Percentiles rank a stretch among this genome's conserved stretches.
Conservation (phyloP, 2,797 vertebrate genomes). For the Protosalanx chinensis region DNA sequence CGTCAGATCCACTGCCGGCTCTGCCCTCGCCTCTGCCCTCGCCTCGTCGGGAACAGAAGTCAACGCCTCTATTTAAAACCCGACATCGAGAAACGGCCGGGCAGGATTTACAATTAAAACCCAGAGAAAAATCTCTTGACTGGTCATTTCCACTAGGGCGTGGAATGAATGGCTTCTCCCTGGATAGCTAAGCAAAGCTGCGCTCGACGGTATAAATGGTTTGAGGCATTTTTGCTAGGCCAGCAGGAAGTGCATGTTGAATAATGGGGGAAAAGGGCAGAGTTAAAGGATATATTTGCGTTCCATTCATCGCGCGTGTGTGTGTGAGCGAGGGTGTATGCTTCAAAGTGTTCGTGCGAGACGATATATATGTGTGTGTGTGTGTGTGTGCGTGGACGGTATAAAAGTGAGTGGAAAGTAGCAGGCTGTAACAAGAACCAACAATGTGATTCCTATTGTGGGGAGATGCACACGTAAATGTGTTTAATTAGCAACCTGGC, state of each 20-base stretch:
- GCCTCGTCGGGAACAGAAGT: no score
- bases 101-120: neutral
- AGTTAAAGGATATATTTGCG: neutral
- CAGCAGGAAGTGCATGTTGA: slow-evolving; percentile 31
- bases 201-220: slow-evolving; percentile 44
- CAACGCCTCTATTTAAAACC: no score
- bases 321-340: neutral
- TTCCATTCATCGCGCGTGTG: neutral
- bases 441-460: slow-evolving; percentile 54
- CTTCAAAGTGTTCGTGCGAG: slow-evolving; percentile 1
- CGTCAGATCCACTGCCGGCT: no score
- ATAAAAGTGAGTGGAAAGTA: slow-evolving; percentile 18
- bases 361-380: neutral
- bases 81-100: no score
- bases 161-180: neutral
- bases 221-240: slow-evolving; percentile 41
- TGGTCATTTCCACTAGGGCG: neutral
- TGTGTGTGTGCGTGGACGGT: neutral
- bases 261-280: slow-evolving; percentile 41
- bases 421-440: slow-evolving; percentile 48
- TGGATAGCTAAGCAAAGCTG: slow-evolving; percentile 39
- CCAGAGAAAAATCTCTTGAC: neutral
- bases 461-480: slow-evolving; percentile 63
- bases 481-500: slow-evolving; percentile 74
- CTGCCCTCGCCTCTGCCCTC: no score